Base-by-base conservation (phyloP, 2,888 invertebrate species). In the Tetragonula carbonaria region DNA sequence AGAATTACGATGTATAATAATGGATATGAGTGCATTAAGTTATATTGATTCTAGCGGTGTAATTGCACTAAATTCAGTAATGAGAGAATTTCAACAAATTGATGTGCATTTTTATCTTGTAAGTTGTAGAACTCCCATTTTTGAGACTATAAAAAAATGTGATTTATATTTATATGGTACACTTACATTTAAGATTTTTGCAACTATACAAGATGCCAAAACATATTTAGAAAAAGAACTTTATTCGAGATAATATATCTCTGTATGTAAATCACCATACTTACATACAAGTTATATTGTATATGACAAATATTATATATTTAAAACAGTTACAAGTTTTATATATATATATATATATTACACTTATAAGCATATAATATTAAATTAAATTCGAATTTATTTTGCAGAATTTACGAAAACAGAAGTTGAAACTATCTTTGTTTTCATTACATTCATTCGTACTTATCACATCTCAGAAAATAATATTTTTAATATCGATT, bases 31-130 rank as follows among this genome's bases (percentile, higher is more conserved):
- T 11, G 96, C 96, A 67, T 93, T 97, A 70, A 96, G 95, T 76
- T 96, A 96, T 85, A 95, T 97, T 11, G 97, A 97, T 93, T 96
- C 96, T 0, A 96, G 96, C 14, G 97, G 96, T 2, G 96, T 96
- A n/a, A 93, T 94, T 4, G 95, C 95, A 21, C 88, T 97, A 38
- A 95, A 95, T 76, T 93, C 95, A 14, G 91, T 96, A 14, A 95
- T 95, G 79, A 95, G 95, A 73, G 96, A 96, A 86, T 95, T 96
- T 87, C 91, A 95, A 21, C 94, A 95, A 80, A 95, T 96, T 57
- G 95, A 95, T 75, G 95, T 96, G 74, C 95, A 95, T 1, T 91
- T 96, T 68, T 96, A 95, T 83, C 93, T 96, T 55, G 95, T 96
- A 18, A 95, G 95, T 70, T 95, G 96, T 82, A 95, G 95, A 74